Evolutionary conservation across 92 coral and sea anemone species (phyloP).

Genomic region (Porites divaricata): DNA sequence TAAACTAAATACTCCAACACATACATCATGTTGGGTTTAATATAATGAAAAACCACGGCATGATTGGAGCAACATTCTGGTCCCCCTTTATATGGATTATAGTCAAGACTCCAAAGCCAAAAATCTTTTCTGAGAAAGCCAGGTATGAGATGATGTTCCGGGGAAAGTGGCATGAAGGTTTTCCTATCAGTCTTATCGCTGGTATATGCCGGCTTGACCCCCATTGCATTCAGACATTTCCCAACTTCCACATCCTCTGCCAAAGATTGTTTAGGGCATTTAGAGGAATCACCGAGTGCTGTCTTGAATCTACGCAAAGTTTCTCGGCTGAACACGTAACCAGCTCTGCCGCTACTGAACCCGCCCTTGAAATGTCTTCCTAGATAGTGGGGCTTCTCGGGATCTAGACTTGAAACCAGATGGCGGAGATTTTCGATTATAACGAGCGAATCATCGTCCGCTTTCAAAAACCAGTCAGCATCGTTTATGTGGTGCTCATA

Average conservation of each 20-base stretch:
- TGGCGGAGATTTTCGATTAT: constrained; percentile 90
- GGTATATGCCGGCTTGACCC: constrained; percentile 79
- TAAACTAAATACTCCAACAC: constrained; percentile 90
- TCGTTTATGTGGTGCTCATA: constrained; percentile 77
- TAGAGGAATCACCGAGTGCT: constrained; percentile 65
- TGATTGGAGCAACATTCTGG: constrained; percentile 99
- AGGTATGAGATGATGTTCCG: constrained; percentile 88
- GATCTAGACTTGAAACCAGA: constrained; percentile 67
- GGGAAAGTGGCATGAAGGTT: constrained; percentile 94
- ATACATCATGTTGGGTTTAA: constrained; percentile 90
- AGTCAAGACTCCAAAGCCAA: constrained; percentile 80
- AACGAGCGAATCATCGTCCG: constrained; percentile 92
- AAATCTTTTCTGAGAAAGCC: constrained; percentile 79
- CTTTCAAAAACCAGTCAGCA: constrained; percentile 97
- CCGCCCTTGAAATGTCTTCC: constrained; percentile 90
- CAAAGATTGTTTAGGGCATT: constrained; percentile 70
- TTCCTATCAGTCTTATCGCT: constrained; percentile 83
- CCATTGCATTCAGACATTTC: constrained; percentile 74
- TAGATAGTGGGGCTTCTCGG: constrained; percentile 84
- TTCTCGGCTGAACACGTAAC: constrained; percentile 92
- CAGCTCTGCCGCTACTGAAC: constrained; percentile 96
- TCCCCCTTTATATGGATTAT: constrained; percentile 82
- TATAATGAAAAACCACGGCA: constrained; percentile 87
- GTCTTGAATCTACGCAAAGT: constrained; percentile 81
- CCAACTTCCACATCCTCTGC: constrained; percentile 97